phyloP scores from a whole-genome alignment of 2,797 vertebrate genomes.

The Coregonus suidteri region DNA sequence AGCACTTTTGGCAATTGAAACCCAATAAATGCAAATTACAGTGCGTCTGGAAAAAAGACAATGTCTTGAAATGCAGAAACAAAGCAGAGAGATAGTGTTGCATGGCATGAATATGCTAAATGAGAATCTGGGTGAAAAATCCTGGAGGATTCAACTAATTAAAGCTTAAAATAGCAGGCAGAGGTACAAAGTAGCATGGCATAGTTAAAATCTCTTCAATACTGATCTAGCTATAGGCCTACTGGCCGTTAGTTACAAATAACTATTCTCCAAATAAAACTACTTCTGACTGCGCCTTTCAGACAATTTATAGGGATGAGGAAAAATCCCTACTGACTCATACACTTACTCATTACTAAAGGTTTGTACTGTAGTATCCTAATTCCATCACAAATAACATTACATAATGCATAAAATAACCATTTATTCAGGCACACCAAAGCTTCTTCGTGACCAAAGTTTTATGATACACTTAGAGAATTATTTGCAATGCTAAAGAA shows the following conservation, averaged over 20 bases:
- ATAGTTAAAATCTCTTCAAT: not conserved
- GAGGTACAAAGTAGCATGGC: constrained; percentile 3
- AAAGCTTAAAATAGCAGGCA: not conserved
- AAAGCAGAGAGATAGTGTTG: not conserved
- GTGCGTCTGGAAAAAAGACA: not conserved
- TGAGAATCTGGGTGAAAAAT: not conserved
- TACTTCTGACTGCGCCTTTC: not conserved
- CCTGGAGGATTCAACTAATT: constrained; percentile 15
- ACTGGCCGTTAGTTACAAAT: not conserved
- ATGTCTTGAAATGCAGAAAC: not conserved
- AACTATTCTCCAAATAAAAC: not conserved
- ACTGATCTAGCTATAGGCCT: not conserved
- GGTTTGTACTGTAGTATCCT: not conserved
- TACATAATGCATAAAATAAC: not conserved
- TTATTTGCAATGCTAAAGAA: not conserved
- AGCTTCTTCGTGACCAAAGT: not conserved
- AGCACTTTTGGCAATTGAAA: constrained; percentile 2
- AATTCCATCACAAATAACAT: constrained; percentile 6
- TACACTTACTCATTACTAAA: not conserved
- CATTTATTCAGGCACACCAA: not conserved
- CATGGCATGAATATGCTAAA: not conserved
- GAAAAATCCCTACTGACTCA: not conserved
- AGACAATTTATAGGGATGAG: not conserved
- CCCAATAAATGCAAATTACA: constrained; percentile 12
- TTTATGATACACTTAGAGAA: not conserved